Evolutionary conservation across 2,113 vertebrate genomes (phyloP), one percentile per base, ranked within the genome.

Genomic region (Lathamus discolor): DNA sequence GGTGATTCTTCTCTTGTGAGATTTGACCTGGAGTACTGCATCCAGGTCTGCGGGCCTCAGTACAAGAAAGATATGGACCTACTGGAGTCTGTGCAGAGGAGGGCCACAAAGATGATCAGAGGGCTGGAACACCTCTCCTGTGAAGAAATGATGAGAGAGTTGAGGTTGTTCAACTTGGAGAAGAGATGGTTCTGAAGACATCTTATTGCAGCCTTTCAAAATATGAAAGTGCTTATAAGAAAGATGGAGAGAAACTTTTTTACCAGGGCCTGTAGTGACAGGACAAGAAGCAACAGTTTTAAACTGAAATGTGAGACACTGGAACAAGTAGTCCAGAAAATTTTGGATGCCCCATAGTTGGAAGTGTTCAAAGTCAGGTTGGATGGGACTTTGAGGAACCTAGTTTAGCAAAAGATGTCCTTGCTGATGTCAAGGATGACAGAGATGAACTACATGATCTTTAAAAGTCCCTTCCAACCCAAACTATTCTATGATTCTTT

Each of bases 271-370:
- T 83, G 20, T 48, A 63, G 62, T 9, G 41, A 54, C 8, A 44
- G 11, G 22, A 31, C 2, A 10, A 49, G 15, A 7, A 14, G 2
- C 1, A 37, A 35, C 1, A 6, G 2, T 18, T 84, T 51, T 55
- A 41, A 76, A 88, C 7, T 57, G 23, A 73, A 76, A 68, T 6
- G 12, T 33, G 27, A 52, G 15, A 46, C 20, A 55, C 3, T 55
- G 16, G n/a, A 73, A 74, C 9, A 61, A 4, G 17, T 13, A 93
- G 4, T 0, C 8, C 27, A 67, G 19, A 63, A 37, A 33, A 4
- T 1, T 68, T 31, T 52, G 43, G 12, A 23, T 80, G 12, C 4
- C 2, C 4, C 11, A 35, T 64, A 22, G 10, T 0, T 66, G 29
- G 6, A 83, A 77, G 13, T 29, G 8, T 23, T 72, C 28, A 13